Evolutionary conservation across 2,888 invertebrate species (phyloP).

Genomic region (Creontiades dilutus): DNA sequence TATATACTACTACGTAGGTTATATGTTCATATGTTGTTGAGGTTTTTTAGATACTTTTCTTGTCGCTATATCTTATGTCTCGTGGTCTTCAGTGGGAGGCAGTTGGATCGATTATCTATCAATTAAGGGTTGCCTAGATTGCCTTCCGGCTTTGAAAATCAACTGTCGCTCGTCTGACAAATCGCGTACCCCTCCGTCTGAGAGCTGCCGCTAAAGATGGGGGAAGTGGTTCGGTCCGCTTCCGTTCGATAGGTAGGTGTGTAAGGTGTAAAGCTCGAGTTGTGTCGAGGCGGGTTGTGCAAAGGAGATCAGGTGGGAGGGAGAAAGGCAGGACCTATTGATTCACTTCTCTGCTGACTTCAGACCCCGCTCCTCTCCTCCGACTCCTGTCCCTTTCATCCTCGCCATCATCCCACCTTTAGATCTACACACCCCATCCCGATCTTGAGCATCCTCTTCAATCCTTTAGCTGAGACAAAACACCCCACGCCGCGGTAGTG

Average conservation of each 20-base stretch:
- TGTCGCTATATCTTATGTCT: too few species aligned
- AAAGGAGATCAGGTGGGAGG: slow-evolving; percentile 42
- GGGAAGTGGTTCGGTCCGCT: background rate
- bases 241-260: too few species aligned
- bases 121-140: too few species aligned
- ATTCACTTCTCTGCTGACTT: slow-evolving; percentile 59
- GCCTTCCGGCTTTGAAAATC: background rate
- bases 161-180: background rate
- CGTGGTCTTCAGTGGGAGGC: too few species aligned
- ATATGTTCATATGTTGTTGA: too few species aligned
- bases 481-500: background rate
- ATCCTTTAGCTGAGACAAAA: slow-evolving; percentile 2
- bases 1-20: too few species aligned
- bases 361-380: slow-evolving; percentile 11
- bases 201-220: background rate
- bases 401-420: background rate
- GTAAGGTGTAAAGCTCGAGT: slow-evolving; percentile 34
- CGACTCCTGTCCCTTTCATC: background rate
- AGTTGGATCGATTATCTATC: too few species aligned
- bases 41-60: too few species aligned
- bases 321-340: slow-evolving; percentile 60
- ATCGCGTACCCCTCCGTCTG: background rate
- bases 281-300: slow-evolving; percentile 39
- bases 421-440: too few species aligned
- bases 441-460: background rate